phyloP scores from a whole-genome alignment of 1,140 invertebrate species.

The Holcopasites calliopsidis region DNA sequence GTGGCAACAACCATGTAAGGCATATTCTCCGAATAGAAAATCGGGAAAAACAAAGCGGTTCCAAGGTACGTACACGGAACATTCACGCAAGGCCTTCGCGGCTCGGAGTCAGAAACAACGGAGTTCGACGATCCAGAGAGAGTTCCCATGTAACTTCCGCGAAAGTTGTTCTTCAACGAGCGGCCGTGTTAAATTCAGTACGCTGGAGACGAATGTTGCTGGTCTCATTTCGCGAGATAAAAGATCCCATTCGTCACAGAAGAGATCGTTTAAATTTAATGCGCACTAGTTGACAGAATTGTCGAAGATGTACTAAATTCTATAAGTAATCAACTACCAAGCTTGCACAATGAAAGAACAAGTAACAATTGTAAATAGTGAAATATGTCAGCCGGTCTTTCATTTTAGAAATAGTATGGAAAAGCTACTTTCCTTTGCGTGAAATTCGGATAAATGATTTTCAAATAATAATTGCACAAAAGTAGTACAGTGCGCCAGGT shows the following conservation, averaged over 20 bases:
- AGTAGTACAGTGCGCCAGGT: too few relatives aligned
- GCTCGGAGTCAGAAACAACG: slow-evolving; percentile 36
- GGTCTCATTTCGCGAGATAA: slow-evolving; percentile 32
- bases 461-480: too few relatives aligned
- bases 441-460: too few relatives aligned
- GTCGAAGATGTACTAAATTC: too few relatives aligned
- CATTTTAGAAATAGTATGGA: too few relatives aligned
- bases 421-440: too few relatives aligned
- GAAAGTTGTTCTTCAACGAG: slow-evolving; percentile 32
- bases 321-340: too few relatives aligned
- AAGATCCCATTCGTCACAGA: slow-evolving; percentile 18
- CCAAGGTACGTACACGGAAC: too few relatives aligned
- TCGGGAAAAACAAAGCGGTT: background rate
- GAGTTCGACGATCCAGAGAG: slow-evolving; percentile 21
- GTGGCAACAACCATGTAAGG: background rate
- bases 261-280: slow-evolving; percentile 33
- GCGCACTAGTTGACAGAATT: too few relatives aligned
- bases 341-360: too few relatives aligned
- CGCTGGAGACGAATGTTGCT: slow-evolving; percentile 35
- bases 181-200: slow-evolving; percentile 28
- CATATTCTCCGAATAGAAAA: background rate
- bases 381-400: too few relatives aligned
- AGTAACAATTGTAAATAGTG: too few relatives aligned
- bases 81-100: slow-evolving; percentile 29
- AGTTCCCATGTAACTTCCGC: slow-evolving; percentile 20